These are phyloP conservation scores for Drosophila dunni DNA, from an alignment of 1,140 invertebrate genomes.

Conservation along the genomic window DNA sequence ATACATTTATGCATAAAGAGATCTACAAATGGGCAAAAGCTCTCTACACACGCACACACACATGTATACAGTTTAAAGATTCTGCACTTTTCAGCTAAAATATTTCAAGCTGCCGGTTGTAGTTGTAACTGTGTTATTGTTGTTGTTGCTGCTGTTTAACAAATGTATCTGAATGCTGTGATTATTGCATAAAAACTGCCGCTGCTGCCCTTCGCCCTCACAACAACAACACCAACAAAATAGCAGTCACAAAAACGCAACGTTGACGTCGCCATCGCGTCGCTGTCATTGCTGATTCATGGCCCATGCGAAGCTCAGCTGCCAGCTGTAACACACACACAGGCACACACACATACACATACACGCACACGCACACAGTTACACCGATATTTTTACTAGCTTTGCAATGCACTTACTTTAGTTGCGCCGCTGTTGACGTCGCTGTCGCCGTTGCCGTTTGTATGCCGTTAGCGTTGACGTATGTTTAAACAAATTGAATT, in stretches of 20 bases:
- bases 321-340: conserved; percentile 25
- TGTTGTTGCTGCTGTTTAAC: conserved; percentile 35
- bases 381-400: conserved; percentile 30
- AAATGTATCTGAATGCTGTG: conserved; percentile 43
- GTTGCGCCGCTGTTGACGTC: neutral
- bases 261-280: conserved; percentile 6
- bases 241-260: conserved; percentile 34
- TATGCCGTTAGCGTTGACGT: neutral
- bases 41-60: conserved; percentile 4
- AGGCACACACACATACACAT: conserved; percentile 4
- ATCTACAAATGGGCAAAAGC: neutral
- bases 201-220: conserved; percentile 10
- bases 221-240: conserved; percentile 13
- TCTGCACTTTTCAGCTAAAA: conserved; percentile 19
- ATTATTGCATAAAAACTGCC: conserved; percentile 41
- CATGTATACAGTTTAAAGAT: neutral
- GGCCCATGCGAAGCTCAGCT: conserved; percentile 36
- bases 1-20: conserved; percentile 1
- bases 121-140: conserved; percentile 1
- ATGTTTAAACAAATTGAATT: conserved; percentile 19
- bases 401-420: conserved; percentile 45
- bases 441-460: conserved; percentile 2
- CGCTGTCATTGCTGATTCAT: conserved; percentile 44
- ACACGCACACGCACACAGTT: conserved; percentile 6
- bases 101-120: conserved; percentile 12